Percentiles rank a stretch among this genome's conserved stretches.
These are phyloP conservation scores for Sebastes itinus DNA, from an alignment of 2,797 vertebrate genomes.

Conservation along the genomic window DNA sequence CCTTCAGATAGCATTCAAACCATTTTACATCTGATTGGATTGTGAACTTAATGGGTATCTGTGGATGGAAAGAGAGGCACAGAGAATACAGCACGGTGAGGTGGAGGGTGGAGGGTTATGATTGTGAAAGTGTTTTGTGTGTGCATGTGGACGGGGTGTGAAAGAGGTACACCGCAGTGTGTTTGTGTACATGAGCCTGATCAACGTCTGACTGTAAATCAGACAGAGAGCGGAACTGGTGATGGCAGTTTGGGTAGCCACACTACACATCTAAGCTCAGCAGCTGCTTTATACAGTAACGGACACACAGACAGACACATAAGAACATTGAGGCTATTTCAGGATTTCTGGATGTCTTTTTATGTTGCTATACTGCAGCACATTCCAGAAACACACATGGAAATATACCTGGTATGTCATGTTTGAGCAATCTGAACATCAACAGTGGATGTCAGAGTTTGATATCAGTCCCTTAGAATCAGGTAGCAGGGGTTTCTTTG, in stretches of 20 bases:
- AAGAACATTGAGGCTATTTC: not conserved
- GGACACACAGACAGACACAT: conserved; percentile 1
- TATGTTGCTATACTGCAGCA: not conserved
- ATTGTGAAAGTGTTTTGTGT: conserved; percentile 40
- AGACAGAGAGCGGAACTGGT: conserved; percentile 56
- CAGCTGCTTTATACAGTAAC: conserved; percentile 66
- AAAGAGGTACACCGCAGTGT: conserved; percentile 44
- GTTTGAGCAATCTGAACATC: not conserved
- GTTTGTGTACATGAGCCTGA: conserved; percentile 56
- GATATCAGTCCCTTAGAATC: not conserved
- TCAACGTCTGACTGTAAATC: conserved; percentile 80
- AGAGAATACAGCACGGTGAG: not conserved
- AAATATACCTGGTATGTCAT: not conserved
- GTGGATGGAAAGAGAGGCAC: not conserved
- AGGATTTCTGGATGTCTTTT: not conserved
- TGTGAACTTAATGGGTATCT: not conserved
- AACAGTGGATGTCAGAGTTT: not conserved
- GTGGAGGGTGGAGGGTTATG: not conserved
- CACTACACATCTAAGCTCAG: conserved; percentile 52
- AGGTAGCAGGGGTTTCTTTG: not conserved
- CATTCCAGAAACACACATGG: not conserved
- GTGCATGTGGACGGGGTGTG: conserved; percentile 18
- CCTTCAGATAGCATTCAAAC: not conserved
- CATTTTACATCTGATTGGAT: not conserved
- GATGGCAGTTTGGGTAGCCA: conserved; percentile 59